Percentiles rank a stretch among this genome's conserved stretches.
These are phyloP conservation scores for Platichthys flesus DNA, from an alignment of 2,113 vertebrate genomes.

Conservation along the genomic window DNA sequence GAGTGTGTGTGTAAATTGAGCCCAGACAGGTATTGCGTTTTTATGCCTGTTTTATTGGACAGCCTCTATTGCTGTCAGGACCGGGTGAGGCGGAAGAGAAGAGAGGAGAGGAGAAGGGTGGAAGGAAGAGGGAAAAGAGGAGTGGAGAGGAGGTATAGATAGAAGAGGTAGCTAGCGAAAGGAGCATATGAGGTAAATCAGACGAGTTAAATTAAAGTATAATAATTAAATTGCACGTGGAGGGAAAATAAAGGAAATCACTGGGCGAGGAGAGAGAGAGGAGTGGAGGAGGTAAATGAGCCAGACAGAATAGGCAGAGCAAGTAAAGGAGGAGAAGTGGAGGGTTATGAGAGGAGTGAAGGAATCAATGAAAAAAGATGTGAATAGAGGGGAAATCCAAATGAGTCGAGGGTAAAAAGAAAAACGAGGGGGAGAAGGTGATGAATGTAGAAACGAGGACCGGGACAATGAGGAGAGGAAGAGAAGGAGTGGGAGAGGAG, in stretches of 20 bases:
- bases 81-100: constrained; percentile 18
- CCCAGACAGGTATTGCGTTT: constrained; percentile 68
- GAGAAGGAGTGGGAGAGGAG: neutral
- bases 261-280: neutral
- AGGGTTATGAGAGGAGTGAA: neutral
- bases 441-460: neutral
- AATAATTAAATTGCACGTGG: constrained; percentile 6
- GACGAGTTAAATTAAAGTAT: neutral
- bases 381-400: neutral
- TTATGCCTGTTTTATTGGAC: constrained; percentile 74
- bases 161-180: neutral
- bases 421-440: neutral
- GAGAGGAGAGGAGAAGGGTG: neutral
- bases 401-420: neutral
- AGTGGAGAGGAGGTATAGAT: neutral
- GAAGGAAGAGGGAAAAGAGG: neutral
- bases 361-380: constrained; percentile 15
- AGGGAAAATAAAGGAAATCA: neutral
- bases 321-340: neutral
- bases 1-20: constrained; percentile 50
- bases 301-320: neutral
- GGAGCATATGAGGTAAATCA: constrained; percentile 15
- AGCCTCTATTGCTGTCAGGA: constrained; percentile 67
- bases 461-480: neutral
- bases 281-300: constrained; percentile 20